These are phyloP conservation scores for Aproaerema taeniolella DNA, from an alignment of 2,888 invertebrate species.

Conservation along the genomic window DNA sequence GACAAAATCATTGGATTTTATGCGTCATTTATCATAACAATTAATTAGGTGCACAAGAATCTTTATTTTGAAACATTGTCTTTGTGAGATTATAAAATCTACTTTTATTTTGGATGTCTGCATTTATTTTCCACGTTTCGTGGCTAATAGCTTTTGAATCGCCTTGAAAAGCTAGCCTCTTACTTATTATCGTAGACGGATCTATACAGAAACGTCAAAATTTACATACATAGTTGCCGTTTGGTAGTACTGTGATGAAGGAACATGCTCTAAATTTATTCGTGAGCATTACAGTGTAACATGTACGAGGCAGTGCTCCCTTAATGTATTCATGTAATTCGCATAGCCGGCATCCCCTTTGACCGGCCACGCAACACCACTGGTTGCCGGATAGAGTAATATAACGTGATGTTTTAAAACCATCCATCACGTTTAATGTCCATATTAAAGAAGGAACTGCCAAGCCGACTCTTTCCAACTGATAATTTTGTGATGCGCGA, in stretches of 20 bases:
- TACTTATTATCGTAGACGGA: constrained; percentile 40
- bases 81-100: constrained; percentile 37
- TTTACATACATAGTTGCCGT: constrained; percentile 60
- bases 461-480: constrained; percentile 46
- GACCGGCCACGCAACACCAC: constrained; percentile 74
- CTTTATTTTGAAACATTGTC: constrained; percentile 42
- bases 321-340: constrained; percentile 78
- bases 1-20: constrained; percentile 69
- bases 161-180: constrained; percentile 24
- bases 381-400: constrained; percentile 69
- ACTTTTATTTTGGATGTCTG: constrained; percentile 29
- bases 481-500: constrained; percentile 41
- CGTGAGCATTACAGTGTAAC: constrained; percentile 74
- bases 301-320: constrained; percentile 67
- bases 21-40: constrained; percentile 65
- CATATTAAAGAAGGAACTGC: constrained; percentile 68
- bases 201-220: constrained; percentile 49
- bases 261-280: constrained; percentile 72
- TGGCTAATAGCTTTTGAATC: constrained; percentile 25
- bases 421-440: constrained; percentile 75
- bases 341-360: constrained; percentile 76
- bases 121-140: constrained; percentile 19
- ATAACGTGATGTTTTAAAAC: constrained; percentile 76
- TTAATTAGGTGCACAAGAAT: constrained; percentile 64
- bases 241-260: constrained; percentile 58